Conservation (phyloP, 2,113 vertebrate genomes). For the Telmatochromis sp. region DNA sequence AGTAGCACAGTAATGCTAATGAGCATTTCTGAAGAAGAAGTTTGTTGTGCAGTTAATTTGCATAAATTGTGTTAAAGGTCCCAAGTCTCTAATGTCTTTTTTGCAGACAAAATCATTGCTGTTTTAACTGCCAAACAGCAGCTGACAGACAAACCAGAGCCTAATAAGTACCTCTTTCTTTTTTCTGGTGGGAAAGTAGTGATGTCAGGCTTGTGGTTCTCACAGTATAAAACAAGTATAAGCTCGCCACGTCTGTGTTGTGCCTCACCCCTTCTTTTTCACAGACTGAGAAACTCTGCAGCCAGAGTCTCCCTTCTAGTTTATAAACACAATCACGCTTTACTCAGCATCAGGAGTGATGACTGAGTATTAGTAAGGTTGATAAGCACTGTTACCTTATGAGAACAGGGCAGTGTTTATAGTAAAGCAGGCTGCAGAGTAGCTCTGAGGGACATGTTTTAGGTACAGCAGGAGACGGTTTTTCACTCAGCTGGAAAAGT, state of each 20-base stretch:
- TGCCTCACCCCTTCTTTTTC: background rate
- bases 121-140: background rate
- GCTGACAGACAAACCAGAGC: background rate
- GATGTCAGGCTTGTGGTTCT: constrained; percentile 35
- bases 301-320: background rate
- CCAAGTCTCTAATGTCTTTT: background rate
- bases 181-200: constrained; percentile 44
- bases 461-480: constrained; percentile 20
- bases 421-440: background rate
- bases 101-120: background rate
- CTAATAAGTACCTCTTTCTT: background rate
- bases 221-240: background rate
- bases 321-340: constrained; percentile 40
- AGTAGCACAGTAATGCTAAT: background rate
- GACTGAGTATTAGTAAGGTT: constrained; percentile 19
- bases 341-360: constrained; percentile 51
- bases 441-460: background rate
- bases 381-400: background rate
- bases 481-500: constrained; percentile 48
- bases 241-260: background rate
- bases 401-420: constrained; percentile 33
- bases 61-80: background rate
- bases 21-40: background rate
- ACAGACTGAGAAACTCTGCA: background rate
- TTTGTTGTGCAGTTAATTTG: background rate